These are phyloP conservation scores for Palloptera scutellata DNA, from an alignment of 2,888 invertebrate species.

Conservation along the genomic window DNA sequence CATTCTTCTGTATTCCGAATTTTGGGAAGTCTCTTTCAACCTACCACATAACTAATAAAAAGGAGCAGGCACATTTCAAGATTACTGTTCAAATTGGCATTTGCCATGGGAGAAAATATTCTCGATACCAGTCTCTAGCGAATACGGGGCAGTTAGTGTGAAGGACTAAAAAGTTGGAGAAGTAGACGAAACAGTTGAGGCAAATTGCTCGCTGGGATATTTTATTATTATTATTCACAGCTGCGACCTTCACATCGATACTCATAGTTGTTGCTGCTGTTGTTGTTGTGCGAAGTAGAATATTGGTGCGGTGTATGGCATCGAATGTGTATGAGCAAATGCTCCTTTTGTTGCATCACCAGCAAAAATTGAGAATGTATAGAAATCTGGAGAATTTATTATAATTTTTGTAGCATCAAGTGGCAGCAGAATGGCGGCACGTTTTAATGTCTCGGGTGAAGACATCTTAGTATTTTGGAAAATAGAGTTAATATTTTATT, in stretches of 20 bases:
- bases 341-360: too few relatives aligned
- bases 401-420: background rate
- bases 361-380: background rate
- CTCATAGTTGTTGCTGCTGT: background rate
- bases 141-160: too few relatives aligned
- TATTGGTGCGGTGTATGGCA: background rate
- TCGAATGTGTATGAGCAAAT: background rate
- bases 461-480: too few relatives aligned
- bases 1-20: constrained; percentile 27
- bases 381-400: background rate
- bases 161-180: background rate
- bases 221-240: constrained; percentile 35
- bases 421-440: background rate
- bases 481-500: too few relatives aligned
- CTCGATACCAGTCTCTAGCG: too few relatives aligned
- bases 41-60: background rate
- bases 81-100: constrained; percentile 36
- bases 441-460: too few relatives aligned
- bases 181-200: background rate
- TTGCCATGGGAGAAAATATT: constrained; percentile 16
- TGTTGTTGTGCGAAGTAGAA: too few relatives aligned
- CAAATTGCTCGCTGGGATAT: constrained; percentile 1
- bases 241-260: constrained; percentile 33
- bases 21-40: background rate
- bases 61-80: constrained; percentile 19